Evolutionary conservation across 2,113 vertebrate species (phyloP).

Genomic region (Petrocephalus zakoni): DNA sequence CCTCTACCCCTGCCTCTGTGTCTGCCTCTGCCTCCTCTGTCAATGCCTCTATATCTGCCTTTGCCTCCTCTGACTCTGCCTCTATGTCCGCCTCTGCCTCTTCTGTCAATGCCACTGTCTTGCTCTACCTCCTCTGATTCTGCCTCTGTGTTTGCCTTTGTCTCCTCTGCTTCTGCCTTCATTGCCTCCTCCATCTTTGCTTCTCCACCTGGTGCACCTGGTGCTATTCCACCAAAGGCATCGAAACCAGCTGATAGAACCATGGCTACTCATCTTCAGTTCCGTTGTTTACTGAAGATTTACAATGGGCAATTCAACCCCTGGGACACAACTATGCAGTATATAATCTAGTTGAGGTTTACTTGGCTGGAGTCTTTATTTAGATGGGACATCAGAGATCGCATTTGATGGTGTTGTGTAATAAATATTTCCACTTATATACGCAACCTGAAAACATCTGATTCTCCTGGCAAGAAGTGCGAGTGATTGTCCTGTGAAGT

Average conservation of each 20-base stretch:
- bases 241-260: not conserved
- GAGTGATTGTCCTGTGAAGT: not conserved
- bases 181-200: not conserved
- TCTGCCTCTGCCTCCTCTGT: no score
- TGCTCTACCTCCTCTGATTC: not conserved
- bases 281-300: not conserved
- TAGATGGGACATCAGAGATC: not conserved
- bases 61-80: not conserved
- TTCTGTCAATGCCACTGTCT: no score
- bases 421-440: conserved; percentile 4
- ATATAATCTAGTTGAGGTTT: not conserved
- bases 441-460: conserved; percentile 3
- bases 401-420: not conserved
- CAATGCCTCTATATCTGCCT: not conserved
- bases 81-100: not conserved
- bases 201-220: not conserved
- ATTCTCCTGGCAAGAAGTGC: not conserved
- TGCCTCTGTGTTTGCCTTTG: not conserved
- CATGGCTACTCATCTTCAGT: not conserved
- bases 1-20: no score
- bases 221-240: not conserved
- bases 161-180: not conserved
- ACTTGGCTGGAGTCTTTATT: not conserved
- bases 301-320: not conserved
- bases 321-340: not conserved